Percentiles rank a stretch among this genome's conserved stretches.
Evolutionary conservation across 1,140 invertebrate genomes (phyloP).

Genomic region (Ctenoplectra terminalis): DNA sequence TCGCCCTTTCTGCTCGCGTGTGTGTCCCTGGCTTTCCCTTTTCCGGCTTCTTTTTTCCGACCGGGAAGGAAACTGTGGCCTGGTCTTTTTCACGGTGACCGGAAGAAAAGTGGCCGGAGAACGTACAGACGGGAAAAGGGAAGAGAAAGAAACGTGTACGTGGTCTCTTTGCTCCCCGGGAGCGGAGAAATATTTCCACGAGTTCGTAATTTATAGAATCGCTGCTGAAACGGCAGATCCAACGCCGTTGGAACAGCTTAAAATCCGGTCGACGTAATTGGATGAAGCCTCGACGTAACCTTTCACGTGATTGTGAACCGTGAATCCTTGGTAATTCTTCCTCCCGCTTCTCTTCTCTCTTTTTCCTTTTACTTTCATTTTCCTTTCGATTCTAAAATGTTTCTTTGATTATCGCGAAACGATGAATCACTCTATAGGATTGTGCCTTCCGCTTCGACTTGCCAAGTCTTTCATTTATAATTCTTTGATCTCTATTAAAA

Average conservation of each 20-base stretch:
- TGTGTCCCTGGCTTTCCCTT: conserved; percentile 25
- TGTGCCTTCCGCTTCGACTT: too few relatives aligned
- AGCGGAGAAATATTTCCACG: conserved; percentile 66
- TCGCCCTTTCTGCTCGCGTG: conserved; percentile 14
- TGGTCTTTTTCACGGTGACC: conserved; percentile 44
- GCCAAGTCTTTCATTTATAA: too few relatives aligned
- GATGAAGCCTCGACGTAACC: conserved; percentile 33
- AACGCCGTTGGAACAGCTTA: conserved; percentile 33
- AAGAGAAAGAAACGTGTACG: conserved; percentile 30
- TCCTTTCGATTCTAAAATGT: neutral
- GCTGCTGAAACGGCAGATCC: conserved; percentile 60
- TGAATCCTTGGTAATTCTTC: conserved; percentile 23
- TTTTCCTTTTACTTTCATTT: too few relatives aligned
- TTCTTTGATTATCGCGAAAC: neutral
- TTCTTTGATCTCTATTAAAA: too few relatives aligned
- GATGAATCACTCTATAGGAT: neutral
- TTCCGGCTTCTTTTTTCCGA: conserved; percentile 12
- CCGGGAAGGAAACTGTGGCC: conserved; percentile 32
- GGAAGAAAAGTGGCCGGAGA: conserved; percentile 42
- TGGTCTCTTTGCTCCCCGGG: neutral
- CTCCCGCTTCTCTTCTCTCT: neutral
- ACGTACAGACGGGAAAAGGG: conserved; percentile 33
- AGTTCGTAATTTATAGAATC: conserved; percentile 69
- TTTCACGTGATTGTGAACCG: conserved; percentile 33
- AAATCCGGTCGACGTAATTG: conserved; percentile 47